Base-by-base conservation (phyloP, 2,113 vertebrate species). In the Verasper variegatus region DNA sequence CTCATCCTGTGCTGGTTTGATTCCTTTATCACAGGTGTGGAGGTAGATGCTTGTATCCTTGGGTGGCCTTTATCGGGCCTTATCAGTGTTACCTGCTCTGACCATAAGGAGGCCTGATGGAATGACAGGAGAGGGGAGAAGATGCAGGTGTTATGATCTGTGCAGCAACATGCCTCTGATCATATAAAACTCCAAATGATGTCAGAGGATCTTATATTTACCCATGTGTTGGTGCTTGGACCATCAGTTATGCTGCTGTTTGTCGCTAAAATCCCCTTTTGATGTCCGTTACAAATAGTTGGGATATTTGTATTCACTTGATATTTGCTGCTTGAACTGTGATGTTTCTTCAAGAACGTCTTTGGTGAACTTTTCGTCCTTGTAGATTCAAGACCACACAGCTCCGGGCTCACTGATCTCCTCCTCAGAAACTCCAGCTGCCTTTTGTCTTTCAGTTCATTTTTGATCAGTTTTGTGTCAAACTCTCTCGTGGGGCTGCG, bases 361-460 rank as follows among this genome's bases (percentile, higher is more conserved):
- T 71, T 73, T 23, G 49, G n/a, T 15, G 74, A 55, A 42, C 10
- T 18, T 26, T 66, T 83, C 79, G 54, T 76, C 63, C 74, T 68
- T 1, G 68, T 45, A 58, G 76, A 76, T 45, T 70, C 78, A 4
- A 37, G 17, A 17, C 23, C 21, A 23, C 52, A 17, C 14, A 1
- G 3, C 57, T 83, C 84, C 9, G 84, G 88, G 71, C 88, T 92
- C 35, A 90, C 73, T 1, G 92, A 89, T 81, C 95, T 89, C 76
- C 94, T 91, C 83, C 82, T 95, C 20, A 88, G 77, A 61, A 94
- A 95, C 76, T 94, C 93, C 61, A 58, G 60, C 13, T 95, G 93
- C 60, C 95, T 92, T 83, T 93, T 94, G 37, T 92, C 76, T 72
- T 89, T 94, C 59, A 91, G 82, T n/a, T 92, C 87, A 11, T 76